Evolutionary conservation across 2,888 invertebrate species (phyloP).

Genomic region (Hirtodrosophila trivittata): DNA sequence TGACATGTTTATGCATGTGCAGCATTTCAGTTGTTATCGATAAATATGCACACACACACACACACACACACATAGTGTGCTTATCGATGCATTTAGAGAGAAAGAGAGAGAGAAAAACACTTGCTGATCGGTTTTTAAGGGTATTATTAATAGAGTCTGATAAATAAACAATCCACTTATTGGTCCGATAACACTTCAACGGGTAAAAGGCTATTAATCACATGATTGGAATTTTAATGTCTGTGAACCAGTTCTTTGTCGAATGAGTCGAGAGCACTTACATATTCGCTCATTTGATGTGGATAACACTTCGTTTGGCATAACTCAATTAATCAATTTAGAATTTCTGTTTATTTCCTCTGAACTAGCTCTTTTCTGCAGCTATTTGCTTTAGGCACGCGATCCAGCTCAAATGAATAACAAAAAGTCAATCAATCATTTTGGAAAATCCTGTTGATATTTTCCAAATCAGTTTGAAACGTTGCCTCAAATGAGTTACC

Average conservation of each 20-base stretch:
- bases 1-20: constrained; percentile 51
- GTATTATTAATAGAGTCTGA: constrained; percentile 33
- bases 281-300: constrained; percentile 9
- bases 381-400: not conserved
- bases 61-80: constrained; percentile 2
- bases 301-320: constrained; percentile 10
- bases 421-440: constrained; percentile 1
- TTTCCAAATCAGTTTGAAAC: no score
- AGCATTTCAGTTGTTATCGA: constrained; percentile 41
- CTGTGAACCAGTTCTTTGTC: constrained; percentile 48
- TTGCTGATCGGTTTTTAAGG: constrained; percentile 1
- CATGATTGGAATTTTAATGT: constrained; percentile 44
- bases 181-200: constrained; percentile 37
- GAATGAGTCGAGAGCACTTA: constrained; percentile 19
- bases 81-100: no score
- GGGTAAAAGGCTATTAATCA: constrained; percentile 52
- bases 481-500: no score
- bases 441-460: no score
- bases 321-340: constrained; percentile 18
- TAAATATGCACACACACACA: constrained; percentile 25
- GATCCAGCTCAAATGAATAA: constrained; percentile 3
- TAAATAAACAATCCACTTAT: constrained; percentile 38
- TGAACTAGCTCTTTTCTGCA: constrained; percentile 8
- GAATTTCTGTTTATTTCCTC: not conserved
- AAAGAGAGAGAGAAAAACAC: not conserved